Evolutionary conservation across 1,140 invertebrate species (phyloP).

Genomic region (Homarus americanus): DNA sequence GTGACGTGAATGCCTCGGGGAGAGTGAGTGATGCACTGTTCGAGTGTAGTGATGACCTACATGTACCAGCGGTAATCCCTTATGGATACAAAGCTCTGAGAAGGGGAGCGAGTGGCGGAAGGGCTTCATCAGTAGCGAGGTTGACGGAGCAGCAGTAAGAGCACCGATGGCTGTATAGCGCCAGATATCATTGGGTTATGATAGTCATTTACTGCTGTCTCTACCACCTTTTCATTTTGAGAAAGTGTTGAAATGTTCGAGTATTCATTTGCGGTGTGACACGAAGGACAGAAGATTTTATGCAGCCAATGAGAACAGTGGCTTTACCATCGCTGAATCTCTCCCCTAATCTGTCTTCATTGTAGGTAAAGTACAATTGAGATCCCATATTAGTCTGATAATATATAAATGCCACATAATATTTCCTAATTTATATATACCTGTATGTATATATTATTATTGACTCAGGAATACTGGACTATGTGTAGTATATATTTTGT

Average conservation of each 20-base stretch:
- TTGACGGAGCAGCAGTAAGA: slow-evolving; percentile 10
- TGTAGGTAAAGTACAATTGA: slow-evolving; percentile 3
- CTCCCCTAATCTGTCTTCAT: background rate
- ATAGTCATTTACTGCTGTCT: background rate
- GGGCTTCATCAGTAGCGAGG: background rate
- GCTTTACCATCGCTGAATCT: background rate
- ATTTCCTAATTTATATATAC: background rate
- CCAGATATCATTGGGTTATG: background rate
- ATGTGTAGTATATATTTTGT: background rate
- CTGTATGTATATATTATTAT: background rate
- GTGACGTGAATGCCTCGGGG: background rate
- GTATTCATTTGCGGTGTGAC: background rate
- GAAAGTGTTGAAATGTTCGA: background rate
- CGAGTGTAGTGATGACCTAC: slow-evolving; percentile 13
- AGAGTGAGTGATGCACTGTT: background rate
- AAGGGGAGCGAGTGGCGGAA: background rate
- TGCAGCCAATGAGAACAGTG: background rate
- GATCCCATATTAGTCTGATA: background rate
- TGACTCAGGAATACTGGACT: slow-evolving; percentile 24
- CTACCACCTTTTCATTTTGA: background rate
- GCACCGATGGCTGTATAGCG: background rate
- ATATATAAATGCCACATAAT: background rate
- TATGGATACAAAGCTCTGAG: background rate
- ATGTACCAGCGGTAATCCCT: slow-evolving; percentile 28
- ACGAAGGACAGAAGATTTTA: background rate